phyloP scores from a whole-genome alignment of 2,797 vertebrate genomes.

The Myiothlypis chrysogaster region DNA sequence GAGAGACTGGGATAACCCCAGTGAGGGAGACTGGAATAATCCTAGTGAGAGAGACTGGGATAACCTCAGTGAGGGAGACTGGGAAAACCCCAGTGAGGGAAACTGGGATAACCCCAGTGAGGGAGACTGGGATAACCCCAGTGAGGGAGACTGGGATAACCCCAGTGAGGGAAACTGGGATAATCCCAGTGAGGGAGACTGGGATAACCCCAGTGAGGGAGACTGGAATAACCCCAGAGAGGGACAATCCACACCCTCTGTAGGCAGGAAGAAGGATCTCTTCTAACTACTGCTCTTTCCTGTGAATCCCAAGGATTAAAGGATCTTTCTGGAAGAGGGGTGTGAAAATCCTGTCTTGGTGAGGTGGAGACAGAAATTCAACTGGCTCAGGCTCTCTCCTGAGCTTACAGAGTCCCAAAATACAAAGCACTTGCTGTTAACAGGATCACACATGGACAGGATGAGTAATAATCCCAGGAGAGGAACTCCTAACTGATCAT shows the following conservation, averaged over 20 bases:
- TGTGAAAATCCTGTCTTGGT: neutral
- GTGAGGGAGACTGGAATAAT: neutral
- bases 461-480: neutral
- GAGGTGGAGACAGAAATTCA: neutral
- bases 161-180: no score
- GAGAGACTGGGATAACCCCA: neutral
- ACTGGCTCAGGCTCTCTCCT: neutral
- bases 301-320: neutral
- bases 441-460: neutral
- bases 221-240: neutral
- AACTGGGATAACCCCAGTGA: neutral
- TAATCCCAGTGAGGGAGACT: no score
- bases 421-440: neutral
- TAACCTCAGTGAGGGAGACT: neutral
- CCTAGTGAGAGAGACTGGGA: neutral
- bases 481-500: neutral
- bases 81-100: neutral
- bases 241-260: neutral
- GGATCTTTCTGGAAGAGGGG: neutral
- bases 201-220: neutral
- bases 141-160: no score
- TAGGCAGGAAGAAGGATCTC: neutral
- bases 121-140: neutral
- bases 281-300: neutral
- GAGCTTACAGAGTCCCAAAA: neutral